Evolutionary conservation across 2,888 invertebrate species (phyloP), one percentile per base, ranked within the genome.

Genomic region (Parnassius glacialis): DNA sequence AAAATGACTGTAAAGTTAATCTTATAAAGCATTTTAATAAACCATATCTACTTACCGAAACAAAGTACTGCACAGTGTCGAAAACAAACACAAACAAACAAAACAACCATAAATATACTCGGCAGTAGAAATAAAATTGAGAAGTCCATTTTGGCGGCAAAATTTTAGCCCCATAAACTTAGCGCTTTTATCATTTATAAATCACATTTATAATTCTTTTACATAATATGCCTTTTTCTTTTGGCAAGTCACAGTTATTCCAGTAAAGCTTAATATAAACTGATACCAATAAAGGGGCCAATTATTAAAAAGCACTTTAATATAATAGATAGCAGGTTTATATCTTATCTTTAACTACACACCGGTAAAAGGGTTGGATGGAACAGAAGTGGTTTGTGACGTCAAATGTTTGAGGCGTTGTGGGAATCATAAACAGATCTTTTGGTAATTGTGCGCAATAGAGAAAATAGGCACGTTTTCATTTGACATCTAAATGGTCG

Each of bases 291-390:
- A 25, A 45, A 59, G 56, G 45, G 52, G 42, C 10, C 53, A 57
- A 58, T 59, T 64, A 64, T 59, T 64, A 60, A 59, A 67, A 62
- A 66, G 58, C 65, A 67, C 66, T 68, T 66, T 68, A 54, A 60
- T 69, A 62, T 68, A 63, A 59, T 52, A 61, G 65, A 63, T 62
- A 65, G 52, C 58, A 20, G 34, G 10, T 9, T n/a, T 44, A 47
- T 67, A 71, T 70, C 72, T 73, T 57, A 74, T 73, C 74, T 58
- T 12, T 44, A 62, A 67, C 66, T 60, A 64, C 64, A 56, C 66
- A 64, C 68, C 61, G 62, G 64, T 65, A 66, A 65, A 65, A 64
- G 62, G 64, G 65, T 62, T 68, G 45, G 61, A 44, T 58, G 51
- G 45, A 55, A 63, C 52, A 67, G 51, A 64, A 70, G 67, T 70